Percentiles rank a stretch among this genome's conserved stretches.
phyloP scores from a whole-genome alignment of 2,113 vertebrate species.

The Empidonax alnorum region DNA sequence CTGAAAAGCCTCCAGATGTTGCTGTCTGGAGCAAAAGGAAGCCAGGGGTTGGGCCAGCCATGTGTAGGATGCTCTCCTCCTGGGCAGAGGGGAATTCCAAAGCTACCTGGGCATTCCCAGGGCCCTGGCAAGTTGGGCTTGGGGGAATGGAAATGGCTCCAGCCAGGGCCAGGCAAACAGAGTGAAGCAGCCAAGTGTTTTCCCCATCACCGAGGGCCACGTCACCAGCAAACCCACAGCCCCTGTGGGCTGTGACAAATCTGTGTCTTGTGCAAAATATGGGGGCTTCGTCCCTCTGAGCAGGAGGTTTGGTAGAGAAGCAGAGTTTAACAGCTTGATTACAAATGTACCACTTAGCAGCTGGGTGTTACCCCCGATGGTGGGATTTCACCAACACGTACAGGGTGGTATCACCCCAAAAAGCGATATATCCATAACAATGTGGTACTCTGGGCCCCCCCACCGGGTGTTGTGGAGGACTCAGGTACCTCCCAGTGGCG shows the following conservation, averaged over 20 bases:
- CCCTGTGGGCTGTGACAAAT: background rate
- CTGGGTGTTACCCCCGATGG: rapidly evolving
- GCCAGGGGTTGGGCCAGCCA: background rate
- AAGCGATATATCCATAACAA: rapidly evolving
- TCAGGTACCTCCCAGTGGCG: background rate
- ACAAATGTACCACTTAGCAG: background rate
- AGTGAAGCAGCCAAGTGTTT: background rate
- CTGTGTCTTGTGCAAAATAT: background rate
- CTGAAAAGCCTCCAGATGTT: background rate
- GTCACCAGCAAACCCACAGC: background rate
- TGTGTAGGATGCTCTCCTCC: background rate
- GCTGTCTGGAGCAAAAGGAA: background rate
- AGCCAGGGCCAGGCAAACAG: background rate
- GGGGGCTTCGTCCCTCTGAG: background rate
- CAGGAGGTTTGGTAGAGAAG: background rate
- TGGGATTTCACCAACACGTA: background rate
- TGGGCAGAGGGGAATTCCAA: background rate
- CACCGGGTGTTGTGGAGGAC: background rate
- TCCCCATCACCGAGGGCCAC: rapidly evolving
- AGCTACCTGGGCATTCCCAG: background rate
- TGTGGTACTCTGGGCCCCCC: rapidly evolving
- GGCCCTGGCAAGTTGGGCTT: background rate
- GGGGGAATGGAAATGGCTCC: background rate
- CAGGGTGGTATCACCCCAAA: background rate
- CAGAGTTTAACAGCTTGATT: background rate